Evolutionary conservation across 1,140 invertebrate species (phyloP), one percentile per base, ranked within the genome.

Genomic region (Macrocentrus cingulum): DNA sequence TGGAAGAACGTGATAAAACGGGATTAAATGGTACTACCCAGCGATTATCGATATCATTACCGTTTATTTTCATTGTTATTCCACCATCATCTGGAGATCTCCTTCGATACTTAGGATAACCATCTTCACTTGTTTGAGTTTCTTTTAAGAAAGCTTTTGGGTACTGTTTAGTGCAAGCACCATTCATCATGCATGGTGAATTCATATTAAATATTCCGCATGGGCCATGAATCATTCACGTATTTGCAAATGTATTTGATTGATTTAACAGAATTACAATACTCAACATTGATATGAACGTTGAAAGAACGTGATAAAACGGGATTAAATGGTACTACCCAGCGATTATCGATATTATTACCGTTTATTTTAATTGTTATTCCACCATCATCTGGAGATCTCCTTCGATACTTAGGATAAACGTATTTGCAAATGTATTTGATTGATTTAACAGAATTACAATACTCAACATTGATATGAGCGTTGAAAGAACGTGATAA

Each of bases 1-100:
- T 72, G 57, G 72, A 84, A 45, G 65, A 81, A 67, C 77, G 75
- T 3, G 63, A 74, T 8, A 85, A 68, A 3, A 82, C 55, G 13
- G 80, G 76, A 57, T 73, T 81, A 73, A 84, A 84, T 56, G 81
- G 82, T 20, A 83, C 81, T 53, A 84, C 66, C 77, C 77, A 84
- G 22, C 70, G 48, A 61, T 83, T 84, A 64, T 82, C 77, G 32
- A 82, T 66, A 32, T 63, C 44, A 42, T 34, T 65, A 36, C 15
- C 65, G 16, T 29, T 39, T 19, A 44, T 3, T 4, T 53, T 46
- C n/a, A 32, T 48, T 7, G 52, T 13, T 49, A 36, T 56, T n/a
- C 39, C 42, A 25, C 51, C 39, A 29, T 58, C 45, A 1, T 34
- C 25, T 34, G 29, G 19, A 7, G 13, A 5, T 18, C 46, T 4